These are phyloP conservation scores for Morus bassanus DNA, from an alignment of 2,797 vertebrate species.

Conservation along the genomic window DNA sequence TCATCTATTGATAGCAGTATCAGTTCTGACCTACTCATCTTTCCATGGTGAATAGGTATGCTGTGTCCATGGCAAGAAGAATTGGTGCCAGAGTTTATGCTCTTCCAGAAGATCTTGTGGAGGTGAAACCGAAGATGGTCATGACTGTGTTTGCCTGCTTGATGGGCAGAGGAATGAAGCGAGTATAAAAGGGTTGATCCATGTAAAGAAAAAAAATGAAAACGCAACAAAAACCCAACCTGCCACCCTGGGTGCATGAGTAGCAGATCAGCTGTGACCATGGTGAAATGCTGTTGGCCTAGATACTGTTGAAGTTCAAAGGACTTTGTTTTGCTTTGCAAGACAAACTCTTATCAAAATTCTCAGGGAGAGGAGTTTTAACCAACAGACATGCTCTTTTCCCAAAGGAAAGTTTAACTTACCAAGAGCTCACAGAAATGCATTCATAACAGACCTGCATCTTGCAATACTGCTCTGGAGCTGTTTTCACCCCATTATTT, in stretches of 20 bases:
- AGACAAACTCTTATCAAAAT: slow-evolving; percentile 66
- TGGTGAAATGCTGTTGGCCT: slow-evolving; percentile 74
- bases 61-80: slow-evolving; percentile 94
- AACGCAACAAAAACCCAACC: slow-evolving; percentile 21
- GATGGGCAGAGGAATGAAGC: slow-evolving; percentile 96
- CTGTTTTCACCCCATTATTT: slow-evolving; percentile 25
- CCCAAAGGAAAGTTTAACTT: slow-evolving; percentile 57
- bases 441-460: slow-evolving; percentile 69
- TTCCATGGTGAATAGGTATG: slow-evolving; percentile 78
- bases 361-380: slow-evolving; percentile 70
- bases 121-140: slow-evolving; percentile 97
- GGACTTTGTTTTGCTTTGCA: slow-evolving; percentile 78
- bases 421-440: slow-evolving; percentile 74
- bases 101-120: slow-evolving; percentile 93
- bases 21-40: neutral
- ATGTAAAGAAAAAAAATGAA: neutral
- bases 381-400: slow-evolving; percentile 64
- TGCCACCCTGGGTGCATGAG: slow-evolving; percentile 62
- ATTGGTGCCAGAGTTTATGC: slow-evolving; percentile 94
- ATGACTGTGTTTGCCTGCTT: slow-evolving; percentile 98
- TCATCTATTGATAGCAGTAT: neutral
- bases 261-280: slow-evolving; percentile 74
- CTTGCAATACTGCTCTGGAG: slow-evolving; percentile 48
- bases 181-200: slow-evolving; percentile 74
- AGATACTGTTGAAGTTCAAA: slow-evolving; percentile 77